Conservation (phyloP, 2,113 vertebrate species). For the Microcebus tavaratra region DNA sequence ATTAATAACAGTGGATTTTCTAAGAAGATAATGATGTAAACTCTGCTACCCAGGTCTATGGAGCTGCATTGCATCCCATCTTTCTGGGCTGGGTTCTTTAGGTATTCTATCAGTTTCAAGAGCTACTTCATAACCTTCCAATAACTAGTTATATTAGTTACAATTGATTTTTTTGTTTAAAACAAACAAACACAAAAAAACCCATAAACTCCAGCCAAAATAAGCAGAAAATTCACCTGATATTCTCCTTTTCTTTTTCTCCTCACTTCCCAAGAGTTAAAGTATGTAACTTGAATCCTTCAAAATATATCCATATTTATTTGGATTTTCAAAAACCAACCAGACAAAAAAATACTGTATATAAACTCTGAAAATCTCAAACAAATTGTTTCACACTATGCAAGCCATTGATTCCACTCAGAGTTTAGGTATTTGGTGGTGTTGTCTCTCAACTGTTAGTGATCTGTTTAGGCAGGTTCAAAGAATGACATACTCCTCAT, state of each 20-base stretch:
- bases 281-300: neutral
- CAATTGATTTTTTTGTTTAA: neutral
- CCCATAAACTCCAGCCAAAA: neutral
- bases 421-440: neutral
- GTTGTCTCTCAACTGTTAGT: neutral
- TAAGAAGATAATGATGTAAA: neutral
- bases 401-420: neutral
- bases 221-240: neutral
- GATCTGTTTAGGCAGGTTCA: neutral
- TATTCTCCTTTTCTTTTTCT: neutral
- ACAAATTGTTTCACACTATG: neutral
- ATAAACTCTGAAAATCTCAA: neutral
- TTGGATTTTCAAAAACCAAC: neutral
- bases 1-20: neutral
- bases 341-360: neutral
- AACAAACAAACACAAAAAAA: neutral
- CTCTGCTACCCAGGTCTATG: neutral
- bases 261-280: neutral
- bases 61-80: fast-evolving
- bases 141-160: neutral
- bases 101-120: neutral
- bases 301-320: constrained; percentile 6
- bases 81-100: neutral
- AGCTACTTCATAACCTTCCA: neutral
- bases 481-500: neutral